phyloP scores from a whole-genome alignment of 2,888 invertebrate species.

The Drosophila merina region DNA sequence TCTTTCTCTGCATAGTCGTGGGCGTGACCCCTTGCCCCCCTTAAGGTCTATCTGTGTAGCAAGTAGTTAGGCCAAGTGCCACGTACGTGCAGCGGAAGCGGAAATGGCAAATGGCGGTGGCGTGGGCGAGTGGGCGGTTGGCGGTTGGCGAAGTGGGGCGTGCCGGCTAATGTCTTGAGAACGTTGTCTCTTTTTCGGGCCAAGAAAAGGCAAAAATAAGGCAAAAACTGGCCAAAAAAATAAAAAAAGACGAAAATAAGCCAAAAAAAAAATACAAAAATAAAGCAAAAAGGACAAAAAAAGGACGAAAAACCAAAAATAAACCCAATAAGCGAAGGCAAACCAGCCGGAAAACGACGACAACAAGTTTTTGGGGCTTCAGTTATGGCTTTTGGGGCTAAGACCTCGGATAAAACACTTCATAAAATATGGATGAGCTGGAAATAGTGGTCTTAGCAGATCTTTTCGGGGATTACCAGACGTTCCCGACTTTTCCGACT shows the following conservation, averaged over 20 bases:
- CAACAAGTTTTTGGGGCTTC: conserved; percentile 16
- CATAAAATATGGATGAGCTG: conserved; percentile 24
- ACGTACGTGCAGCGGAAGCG: conserved; percentile 66
- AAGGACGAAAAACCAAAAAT: not conserved
- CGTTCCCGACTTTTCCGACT: no score
- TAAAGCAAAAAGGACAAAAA: no score
- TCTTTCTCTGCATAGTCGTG: conserved; percentile 6
- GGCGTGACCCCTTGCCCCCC: conserved; percentile 23
- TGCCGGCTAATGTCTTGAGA: conserved; percentile 40
- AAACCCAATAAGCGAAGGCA: conserved; percentile 6
- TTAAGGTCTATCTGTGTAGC: conserved; percentile 47
- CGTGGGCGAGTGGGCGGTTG: not conserved
- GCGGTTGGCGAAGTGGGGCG: not conserved
- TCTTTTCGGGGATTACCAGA: not conserved
- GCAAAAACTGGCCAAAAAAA: not conserved
- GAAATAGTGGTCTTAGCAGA: not conserved
- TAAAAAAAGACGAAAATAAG: not conserved
- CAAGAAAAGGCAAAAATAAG: not conserved
- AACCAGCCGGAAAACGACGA: no score
- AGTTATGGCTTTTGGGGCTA: conserved; percentile 18
- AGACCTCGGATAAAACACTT: conserved; percentile 27
- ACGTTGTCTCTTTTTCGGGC: conserved; percentile 18
- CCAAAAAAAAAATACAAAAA: no score
- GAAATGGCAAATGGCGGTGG: conserved; percentile 57
- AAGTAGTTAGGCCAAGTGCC: conserved; percentile 61